phyloP scores from a whole-genome alignment of 2,888 invertebrate species.

The Nipponacmea schrenckii region DNA sequence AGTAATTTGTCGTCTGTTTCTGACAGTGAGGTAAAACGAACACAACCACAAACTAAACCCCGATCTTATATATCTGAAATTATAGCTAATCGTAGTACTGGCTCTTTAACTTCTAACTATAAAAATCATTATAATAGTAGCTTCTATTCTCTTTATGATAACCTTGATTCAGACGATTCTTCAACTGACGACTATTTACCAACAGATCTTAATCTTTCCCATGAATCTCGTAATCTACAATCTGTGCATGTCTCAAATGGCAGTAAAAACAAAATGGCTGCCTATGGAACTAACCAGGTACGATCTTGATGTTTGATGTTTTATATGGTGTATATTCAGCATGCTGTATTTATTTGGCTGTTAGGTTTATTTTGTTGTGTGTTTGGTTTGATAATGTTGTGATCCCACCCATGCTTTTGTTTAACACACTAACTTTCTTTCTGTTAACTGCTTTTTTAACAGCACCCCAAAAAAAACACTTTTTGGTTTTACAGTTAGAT shows the following conservation, averaged over 20 bases:
- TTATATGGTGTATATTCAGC: neutral
- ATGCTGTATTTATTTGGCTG: neutral
- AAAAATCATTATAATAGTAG: constrained; percentile 5
- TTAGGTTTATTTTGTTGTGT: neutral
- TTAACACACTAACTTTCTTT: no score
- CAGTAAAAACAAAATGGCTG: neutral
- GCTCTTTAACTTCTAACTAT: constrained; percentile 15
- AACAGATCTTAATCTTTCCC: constrained; percentile 10
- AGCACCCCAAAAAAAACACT: no score
- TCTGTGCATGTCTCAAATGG: neutral
- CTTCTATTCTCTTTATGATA: constrained; percentile 21
- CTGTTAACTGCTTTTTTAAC: no score
- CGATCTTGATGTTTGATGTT: neutral
- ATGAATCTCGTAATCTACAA: constrained; percentile 2
- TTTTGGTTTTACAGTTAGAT: no score
- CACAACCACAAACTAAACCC: constrained; percentile 8
- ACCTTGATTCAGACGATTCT: constrained; percentile 13
- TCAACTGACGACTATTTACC: neutral
- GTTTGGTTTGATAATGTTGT: neutral
- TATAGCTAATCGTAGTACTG: constrained; percentile 16
- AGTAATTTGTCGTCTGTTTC: constrained; percentile 14
- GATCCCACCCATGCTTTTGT: no score
- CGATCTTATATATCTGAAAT: constrained; percentile 17
- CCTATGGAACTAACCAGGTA: constrained; percentile 4
- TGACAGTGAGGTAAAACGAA: constrained; percentile 23